Conservation (phyloP, 2,888 invertebrate species). For the Caenorhabditis sp. region DNA sequence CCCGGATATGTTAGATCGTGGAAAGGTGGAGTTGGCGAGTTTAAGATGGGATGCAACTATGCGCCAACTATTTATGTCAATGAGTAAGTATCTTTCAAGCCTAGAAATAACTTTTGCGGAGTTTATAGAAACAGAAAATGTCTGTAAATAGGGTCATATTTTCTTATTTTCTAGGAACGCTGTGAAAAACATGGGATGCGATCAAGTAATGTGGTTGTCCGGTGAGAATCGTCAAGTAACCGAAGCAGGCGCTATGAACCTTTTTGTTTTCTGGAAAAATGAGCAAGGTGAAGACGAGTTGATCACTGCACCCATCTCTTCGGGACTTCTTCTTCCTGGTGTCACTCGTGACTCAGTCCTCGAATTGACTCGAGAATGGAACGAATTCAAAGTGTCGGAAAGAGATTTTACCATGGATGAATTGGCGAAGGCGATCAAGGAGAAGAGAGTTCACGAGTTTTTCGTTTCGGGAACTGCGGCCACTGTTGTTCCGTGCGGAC, state of each 20-base stretch:
- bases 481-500: conserved; percentile 87
- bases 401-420: conserved; percentile 84
- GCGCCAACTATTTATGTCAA: conserved; percentile 74
- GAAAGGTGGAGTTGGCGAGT: conserved; percentile 89
- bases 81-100: too few species aligned
- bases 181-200: conserved; percentile 74
- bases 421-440: conserved; percentile 79
- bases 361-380: conserved; percentile 82
- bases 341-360: conserved; percentile 88
- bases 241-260: conserved; percentile 98
- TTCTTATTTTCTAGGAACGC: conserved; percentile 24
- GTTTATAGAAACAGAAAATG: too few species aligned
- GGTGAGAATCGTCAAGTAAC: conserved; percentile 92
- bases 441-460: conserved; percentile 89
- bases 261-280: conserved; percentile 87
- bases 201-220: conserved; percentile 92
- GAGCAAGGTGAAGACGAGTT: conserved; percentile 86
- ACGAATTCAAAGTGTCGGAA: conserved; percentile 82
- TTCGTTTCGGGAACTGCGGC: conserved; percentile 97
- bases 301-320: conserved; percentile 85
- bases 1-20: conserved; percentile 82
- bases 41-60: conserved; percentile 86
- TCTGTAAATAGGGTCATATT: too few species aligned
- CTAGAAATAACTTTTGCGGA: too few species aligned
- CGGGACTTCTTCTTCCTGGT: conserved; percentile 92